phyloP scores from a whole-genome alignment of 1,140 invertebrate genomes.

The Rhyacophila brunnea region DNA sequence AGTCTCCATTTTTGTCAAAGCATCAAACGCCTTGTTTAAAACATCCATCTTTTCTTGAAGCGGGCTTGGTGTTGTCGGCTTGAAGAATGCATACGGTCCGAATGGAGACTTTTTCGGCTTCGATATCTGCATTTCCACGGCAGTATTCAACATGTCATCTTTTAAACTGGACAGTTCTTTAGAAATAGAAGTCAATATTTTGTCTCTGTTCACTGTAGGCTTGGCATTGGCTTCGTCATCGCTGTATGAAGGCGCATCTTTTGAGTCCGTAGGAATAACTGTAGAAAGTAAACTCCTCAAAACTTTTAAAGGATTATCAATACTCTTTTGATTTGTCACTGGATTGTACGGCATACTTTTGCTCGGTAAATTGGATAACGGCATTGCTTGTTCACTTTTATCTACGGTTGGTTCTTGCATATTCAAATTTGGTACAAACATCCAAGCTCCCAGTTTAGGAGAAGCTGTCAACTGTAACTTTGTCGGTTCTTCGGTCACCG shows the following conservation, averaged over 20 bases:
- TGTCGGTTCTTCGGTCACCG: not conserved
- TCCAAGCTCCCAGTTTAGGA: not conserved
- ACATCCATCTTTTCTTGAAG: constrained; percentile 5
- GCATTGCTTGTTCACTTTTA: too few relatives aligned
- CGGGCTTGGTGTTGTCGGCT: not conserved
- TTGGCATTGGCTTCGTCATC: not conserved
- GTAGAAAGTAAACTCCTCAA: not conserved
- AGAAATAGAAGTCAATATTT: not conserved
- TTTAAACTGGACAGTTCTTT: constrained; percentile 4
- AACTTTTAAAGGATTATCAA: not conserved
- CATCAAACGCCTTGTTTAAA: not conserved
- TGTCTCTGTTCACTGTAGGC: not conserved
- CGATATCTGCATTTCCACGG: not conserved
- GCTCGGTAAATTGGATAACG: too few relatives aligned
- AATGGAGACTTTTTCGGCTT: not conserved
- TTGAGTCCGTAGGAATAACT: not conserved
- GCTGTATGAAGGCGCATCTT: not conserved
- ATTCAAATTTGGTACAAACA: not conserved
- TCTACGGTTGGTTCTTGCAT: not conserved
- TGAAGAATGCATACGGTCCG: not conserved
- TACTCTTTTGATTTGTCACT: too few relatives aligned
- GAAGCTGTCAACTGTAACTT: not conserved
- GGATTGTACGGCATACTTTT: too few relatives aligned
- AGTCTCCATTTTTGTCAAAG: constrained; percentile 2
- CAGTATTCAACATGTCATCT: constrained; percentile 1